Percentiles rank a stretch among this genome's conserved stretches.
Conservation (phyloP, 2,888 invertebrate genomes). For the Cephus pulcher region DNA sequence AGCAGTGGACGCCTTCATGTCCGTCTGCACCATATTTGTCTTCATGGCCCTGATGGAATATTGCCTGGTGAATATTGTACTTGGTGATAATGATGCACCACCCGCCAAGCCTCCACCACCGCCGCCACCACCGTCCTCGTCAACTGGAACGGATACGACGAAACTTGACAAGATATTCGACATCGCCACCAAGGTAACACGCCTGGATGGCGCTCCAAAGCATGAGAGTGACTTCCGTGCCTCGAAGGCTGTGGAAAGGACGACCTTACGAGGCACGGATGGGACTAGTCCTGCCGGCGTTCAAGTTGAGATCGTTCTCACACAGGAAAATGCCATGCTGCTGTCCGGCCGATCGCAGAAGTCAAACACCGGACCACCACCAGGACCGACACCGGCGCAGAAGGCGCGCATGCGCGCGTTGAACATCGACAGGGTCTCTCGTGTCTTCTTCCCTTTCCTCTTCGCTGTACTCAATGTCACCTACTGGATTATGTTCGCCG, state of each 20-base stretch:
- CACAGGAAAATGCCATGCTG: slow-evolving; percentile 63
- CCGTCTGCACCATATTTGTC: slow-evolving; percentile 91
- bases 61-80: slow-evolving; percentile 87
- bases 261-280: slow-evolving; percentile 42
- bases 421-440: slow-evolving; percentile 78
- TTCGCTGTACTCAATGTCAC: slow-evolving; percentile 77
- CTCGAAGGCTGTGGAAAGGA: slow-evolving; percentile 4
- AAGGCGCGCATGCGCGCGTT: slow-evolving; percentile 75
- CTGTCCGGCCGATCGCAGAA: slow-evolving; percentile 62
- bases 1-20: slow-evolving; percentile 94
- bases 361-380: slow-evolving; percentile 56
- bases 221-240: background rate
- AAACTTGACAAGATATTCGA: slow-evolving; percentile 71
- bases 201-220: slow-evolving; percentile 25
- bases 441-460: slow-evolving; percentile 78
- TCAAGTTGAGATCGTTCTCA: slow-evolving; percentile 56
- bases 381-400: slow-evolving; percentile 70
- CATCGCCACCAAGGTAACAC: slow-evolving; percentile 66
- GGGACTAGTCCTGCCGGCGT: slow-evolving; percentile 38
- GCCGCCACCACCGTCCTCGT: slow-evolving; percentile 64
- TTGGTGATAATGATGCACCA: slow-evolving; percentile 78
- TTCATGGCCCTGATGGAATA: slow-evolving; percentile 96
- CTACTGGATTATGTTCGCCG: slow-evolving; percentile 81
- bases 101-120: slow-evolving; percentile 69
- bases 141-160: slow-evolving; percentile 70